Evolutionary conservation across 2,888 invertebrate species (phyloP).

Genomic region (Noctua comes): DNA sequence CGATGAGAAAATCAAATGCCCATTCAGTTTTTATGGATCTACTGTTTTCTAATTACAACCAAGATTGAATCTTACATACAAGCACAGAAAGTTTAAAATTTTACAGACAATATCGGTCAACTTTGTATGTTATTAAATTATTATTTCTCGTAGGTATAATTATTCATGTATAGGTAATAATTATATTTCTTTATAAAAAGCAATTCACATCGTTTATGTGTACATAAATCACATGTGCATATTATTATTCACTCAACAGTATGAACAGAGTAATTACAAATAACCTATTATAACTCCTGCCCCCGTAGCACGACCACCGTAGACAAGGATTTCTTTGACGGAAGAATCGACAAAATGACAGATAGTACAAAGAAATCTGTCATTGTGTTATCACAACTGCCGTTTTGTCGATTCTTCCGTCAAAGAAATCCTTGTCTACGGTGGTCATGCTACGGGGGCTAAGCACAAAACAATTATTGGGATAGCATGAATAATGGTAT

Average conservation of each 20-base stretch:
- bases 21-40: not conserved
- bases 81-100: not conserved
- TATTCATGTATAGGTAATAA: conserved; percentile 5
- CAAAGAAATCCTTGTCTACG: too few species aligned
- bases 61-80: not conserved
- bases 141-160: conserved; percentile 19
- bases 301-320: too few species aligned
- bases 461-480: not conserved
- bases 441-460: too few species aligned
- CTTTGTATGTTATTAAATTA: not conserved
- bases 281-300: conserved; percentile 9
- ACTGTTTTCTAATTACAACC: not conserved
- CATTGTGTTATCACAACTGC: too few species aligned
- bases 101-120: not conserved
- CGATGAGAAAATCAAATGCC: conserved; percentile 19
- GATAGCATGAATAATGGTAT: not conserved
- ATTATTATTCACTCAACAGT: conserved; percentile 15
- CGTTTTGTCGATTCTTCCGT: too few species aligned
- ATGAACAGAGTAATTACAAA: conserved; percentile 16
- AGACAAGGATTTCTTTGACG: too few species aligned
- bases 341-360: too few species aligned
- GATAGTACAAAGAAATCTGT: too few species aligned
- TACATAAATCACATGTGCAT: conserved; percentile 20
- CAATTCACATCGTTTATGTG: conserved; percentile 28
- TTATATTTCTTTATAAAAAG: conserved; percentile 22